Conservation (phyloP, 2,888 invertebrate species). For the Sepiola atlantica region DNA sequence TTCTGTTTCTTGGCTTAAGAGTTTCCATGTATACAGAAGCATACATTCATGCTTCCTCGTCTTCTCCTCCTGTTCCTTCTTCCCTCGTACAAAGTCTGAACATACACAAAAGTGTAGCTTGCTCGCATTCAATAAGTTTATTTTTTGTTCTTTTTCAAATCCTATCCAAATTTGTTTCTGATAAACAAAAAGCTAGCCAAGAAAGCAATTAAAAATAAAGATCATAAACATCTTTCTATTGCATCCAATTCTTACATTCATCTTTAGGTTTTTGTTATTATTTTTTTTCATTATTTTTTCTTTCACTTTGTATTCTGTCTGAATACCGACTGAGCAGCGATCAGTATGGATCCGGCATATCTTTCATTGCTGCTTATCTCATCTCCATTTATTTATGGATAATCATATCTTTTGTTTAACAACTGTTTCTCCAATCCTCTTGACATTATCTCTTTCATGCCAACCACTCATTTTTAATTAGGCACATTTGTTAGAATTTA, state of each 20-base stretch:
- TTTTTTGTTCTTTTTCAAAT: neutral
- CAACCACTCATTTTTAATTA: neutral
- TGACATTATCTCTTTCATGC: neutral
- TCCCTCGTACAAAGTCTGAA: neutral
- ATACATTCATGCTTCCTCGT: neutral
- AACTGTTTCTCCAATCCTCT: neutral
- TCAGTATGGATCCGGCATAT: neutral
- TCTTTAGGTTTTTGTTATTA: neutral
- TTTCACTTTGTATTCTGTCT: neutral
- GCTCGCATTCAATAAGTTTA: neutral
- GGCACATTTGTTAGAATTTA: neutral
- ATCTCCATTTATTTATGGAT: neutral
- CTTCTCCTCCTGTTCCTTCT: neutral
- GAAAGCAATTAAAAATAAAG: neutral
- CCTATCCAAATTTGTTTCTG: neutral
- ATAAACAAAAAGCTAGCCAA: neutral
- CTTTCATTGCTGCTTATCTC: neutral
- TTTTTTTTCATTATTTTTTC: neutral
- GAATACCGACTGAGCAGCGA: neutral
- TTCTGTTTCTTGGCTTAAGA: neutral
- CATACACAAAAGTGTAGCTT: neutral
- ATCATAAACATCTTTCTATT: neutral
- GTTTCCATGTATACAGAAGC: neutral
- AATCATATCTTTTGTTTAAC: slow-evolving; percentile 4
- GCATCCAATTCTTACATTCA: neutral